Conservation (phyloP, 2,113 vertebrate species). For the Addax nasomaculatus region DNA sequence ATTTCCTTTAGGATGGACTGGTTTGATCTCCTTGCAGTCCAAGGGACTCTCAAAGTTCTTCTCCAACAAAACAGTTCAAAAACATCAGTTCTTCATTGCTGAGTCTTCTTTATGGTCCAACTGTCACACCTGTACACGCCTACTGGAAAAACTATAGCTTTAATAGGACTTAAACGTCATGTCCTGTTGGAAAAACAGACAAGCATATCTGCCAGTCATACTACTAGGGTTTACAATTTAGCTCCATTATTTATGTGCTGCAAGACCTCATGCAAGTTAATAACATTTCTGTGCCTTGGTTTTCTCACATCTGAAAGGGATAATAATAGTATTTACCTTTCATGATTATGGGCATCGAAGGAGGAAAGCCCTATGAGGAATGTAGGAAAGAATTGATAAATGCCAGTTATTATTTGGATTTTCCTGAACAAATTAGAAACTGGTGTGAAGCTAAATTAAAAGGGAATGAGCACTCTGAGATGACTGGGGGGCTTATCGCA, state of each 20-base stretch:
- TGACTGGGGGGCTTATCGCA: background rate
- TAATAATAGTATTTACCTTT: background rate
- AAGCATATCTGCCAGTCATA: background rate
- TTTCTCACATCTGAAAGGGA: background rate
- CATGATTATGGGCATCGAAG: background rate
- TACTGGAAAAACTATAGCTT: background rate
- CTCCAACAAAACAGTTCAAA: background rate
- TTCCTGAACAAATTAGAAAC: background rate
- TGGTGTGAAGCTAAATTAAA: background rate
- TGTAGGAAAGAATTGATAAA: background rate
- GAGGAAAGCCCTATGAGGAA: background rate
- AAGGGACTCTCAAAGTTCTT: background rate
- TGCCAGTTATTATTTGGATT: background rate
- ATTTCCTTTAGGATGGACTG: background rate
- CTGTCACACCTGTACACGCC: background rate
- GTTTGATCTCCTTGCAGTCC: background rate
- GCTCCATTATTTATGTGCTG: background rate
- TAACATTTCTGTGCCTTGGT: background rate
- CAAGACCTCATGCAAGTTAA: background rate
- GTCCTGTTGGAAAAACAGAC: background rate
- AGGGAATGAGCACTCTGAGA: background rate
- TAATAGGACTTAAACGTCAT: background rate
- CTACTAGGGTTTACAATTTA: background rate
- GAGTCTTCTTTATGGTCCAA: background rate
- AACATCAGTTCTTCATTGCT: background rate